phyloP scores from a whole-genome alignment of 2,113 vertebrate species.

The Ammodramus savannarum region DNA sequence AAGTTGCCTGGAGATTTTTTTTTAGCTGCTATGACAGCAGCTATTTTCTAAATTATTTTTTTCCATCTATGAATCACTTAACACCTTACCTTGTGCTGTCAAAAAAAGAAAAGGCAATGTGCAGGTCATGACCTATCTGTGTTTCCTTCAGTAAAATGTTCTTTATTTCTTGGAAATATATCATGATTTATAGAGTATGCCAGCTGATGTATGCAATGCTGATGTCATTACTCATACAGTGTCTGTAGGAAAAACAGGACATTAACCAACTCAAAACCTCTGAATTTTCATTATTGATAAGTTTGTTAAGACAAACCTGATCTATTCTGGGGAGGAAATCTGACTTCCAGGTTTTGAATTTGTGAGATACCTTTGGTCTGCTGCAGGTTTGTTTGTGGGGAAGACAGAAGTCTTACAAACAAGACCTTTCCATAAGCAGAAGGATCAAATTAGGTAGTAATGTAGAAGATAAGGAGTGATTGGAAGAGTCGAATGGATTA shows the following conservation, averaged over 20 bases:
- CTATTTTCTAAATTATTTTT: not conserved
- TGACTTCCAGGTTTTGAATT: not conserved
- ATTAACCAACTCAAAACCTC: not conserved
- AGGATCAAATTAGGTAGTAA: not conserved
- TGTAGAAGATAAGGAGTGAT: not conserved
- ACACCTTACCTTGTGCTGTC: not conserved
- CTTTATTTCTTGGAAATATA: not conserved
- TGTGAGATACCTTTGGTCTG: not conserved
- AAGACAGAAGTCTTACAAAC: not conserved
- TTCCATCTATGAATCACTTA: not conserved
- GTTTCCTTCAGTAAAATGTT: not conserved
- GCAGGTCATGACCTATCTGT: not conserved
- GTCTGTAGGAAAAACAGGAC: not conserved
- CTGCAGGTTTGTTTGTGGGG: not conserved
- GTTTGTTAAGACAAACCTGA: not conserved
- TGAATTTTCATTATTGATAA: not conserved
- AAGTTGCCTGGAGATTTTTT: not conserved
- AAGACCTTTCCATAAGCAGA: not conserved
- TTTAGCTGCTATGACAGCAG: not conserved
- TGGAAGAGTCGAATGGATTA: accelerated
- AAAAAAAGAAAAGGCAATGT: not conserved
- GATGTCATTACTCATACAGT: not conserved
- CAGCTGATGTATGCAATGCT: not conserved
- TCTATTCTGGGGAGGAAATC: not conserved
- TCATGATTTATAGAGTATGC: not conserved